Evolutionary conservation across 2,888 invertebrate genomes (phyloP).

Genomic region (Ophion obscuratus): DNA sequence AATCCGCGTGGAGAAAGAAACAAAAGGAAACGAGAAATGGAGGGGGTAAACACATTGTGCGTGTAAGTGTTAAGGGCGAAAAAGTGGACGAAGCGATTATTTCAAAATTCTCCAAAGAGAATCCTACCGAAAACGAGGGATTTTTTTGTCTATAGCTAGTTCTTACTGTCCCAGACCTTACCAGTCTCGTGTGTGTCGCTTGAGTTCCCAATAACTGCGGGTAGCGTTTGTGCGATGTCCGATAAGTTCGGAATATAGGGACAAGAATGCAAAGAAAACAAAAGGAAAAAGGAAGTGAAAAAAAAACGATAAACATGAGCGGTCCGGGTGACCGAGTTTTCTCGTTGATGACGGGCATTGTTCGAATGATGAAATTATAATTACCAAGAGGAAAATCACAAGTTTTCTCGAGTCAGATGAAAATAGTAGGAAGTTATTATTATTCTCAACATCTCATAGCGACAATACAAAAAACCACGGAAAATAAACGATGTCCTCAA

Average conservation of each 20-base stretch:
- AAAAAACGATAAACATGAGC: neutral
- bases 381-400: neutral
- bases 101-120: constrained; percentile 81
- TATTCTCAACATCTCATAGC: neutral
- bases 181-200: constrained; percentile 79
- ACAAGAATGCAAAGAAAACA: constrained; percentile 1
- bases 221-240: constrained; percentile 61
- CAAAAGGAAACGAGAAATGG: neutral
- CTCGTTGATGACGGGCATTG: neutral
- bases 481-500: neutral
- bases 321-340: neutral
- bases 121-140: constrained; percentile 71
- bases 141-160: constrained; percentile 74
- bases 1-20: neutral
- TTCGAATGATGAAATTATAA: constrained; percentile 26
- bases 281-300: constrained; percentile 7
- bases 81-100: constrained; percentile 62
- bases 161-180: constrained; percentile 69
- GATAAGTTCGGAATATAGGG: constrained; percentile 27
- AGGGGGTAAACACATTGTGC: neutral
- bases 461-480: neutral
- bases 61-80: neutral
- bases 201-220: constrained; percentile 71
- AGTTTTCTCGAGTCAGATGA: neutral
- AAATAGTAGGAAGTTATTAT: neutral